Conservation (phyloP, 2,888 invertebrate species). For the Halictus quadricinctus region DNA sequence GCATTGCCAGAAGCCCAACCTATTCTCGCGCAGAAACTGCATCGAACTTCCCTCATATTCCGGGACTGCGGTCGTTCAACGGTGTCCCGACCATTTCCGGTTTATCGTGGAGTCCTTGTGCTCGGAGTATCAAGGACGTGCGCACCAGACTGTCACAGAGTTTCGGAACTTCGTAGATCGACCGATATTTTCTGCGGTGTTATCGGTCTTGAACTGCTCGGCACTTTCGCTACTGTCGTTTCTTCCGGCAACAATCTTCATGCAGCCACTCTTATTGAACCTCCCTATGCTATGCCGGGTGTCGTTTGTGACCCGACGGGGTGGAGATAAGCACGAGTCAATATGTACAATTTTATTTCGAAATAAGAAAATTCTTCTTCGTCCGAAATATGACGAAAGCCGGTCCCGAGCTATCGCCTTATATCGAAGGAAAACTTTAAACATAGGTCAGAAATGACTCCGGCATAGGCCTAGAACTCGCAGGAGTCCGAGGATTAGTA, state of each 20-base stretch:
- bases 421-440: no score
- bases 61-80: constrained; percentile 29
- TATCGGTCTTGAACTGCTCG: not conserved
- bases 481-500: no score
- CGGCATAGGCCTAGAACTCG: no score
- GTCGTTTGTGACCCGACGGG: no score
- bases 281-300: no score
- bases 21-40: constrained; percentile 19
- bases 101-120: constrained; percentile 26
- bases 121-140: constrained; percentile 23
- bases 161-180: not conserved
- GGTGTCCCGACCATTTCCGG: constrained; percentile 34
- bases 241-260: not conserved
- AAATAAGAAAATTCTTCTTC: no score
- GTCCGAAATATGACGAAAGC: no score
- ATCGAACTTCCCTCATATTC: constrained; percentile 32
- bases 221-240: not conserved
- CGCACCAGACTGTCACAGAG: not conserved
- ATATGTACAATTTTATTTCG: no score
- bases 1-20: constrained; percentile 29
- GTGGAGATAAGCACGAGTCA: no score
- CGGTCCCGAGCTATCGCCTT: no score
- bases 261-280: not conserved
- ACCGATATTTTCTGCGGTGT: not conserved
- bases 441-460: no score